Evolutionary conservation across 2,797 vertebrate species (phyloP).

Genomic region (Oceanodroma leucorhoa): DNA sequence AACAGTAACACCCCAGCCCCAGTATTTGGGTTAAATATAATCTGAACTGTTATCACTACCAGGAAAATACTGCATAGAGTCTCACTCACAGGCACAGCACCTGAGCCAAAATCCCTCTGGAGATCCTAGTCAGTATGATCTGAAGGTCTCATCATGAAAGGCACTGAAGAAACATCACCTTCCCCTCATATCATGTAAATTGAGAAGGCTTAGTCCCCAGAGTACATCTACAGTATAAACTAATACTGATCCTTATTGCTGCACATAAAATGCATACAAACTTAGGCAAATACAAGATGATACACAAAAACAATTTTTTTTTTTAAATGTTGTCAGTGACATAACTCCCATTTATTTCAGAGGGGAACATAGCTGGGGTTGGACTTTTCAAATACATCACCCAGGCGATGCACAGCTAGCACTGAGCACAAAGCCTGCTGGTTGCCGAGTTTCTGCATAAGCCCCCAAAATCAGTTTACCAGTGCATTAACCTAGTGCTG

Average conservation of each 20-base stretch:
- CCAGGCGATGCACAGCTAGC: rapidly evolving
- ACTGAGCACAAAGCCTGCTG: not conserved
- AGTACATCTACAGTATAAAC: not conserved
- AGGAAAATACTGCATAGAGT: not conserved
- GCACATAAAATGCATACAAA: not conserved
- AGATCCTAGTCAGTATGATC: not conserved
- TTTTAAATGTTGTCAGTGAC: not conserved
- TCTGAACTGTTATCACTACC: not conserved
- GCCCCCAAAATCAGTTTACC: not conserved
- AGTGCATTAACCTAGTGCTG: not conserved
- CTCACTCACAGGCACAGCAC: not conserved
- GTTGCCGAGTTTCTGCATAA: not conserved
- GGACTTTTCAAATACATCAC: not conserved
- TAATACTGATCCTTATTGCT: not conserved
- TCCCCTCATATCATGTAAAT: not conserved
- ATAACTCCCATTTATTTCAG: not conserved
- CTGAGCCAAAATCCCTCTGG: not conserved
- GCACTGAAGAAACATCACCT: not conserved
- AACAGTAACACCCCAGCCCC: not conserved
- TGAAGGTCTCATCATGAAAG: not conserved
- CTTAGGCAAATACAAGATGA: not conserved
- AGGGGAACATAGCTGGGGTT: not conserved
- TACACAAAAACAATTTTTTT: not conserved
- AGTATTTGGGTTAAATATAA: not conserved
- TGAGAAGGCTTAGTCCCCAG: not conserved